Evolutionary conservation across 2,113 vertebrate genomes (phyloP).

Genomic region (Cinclus cinclus): DNA sequence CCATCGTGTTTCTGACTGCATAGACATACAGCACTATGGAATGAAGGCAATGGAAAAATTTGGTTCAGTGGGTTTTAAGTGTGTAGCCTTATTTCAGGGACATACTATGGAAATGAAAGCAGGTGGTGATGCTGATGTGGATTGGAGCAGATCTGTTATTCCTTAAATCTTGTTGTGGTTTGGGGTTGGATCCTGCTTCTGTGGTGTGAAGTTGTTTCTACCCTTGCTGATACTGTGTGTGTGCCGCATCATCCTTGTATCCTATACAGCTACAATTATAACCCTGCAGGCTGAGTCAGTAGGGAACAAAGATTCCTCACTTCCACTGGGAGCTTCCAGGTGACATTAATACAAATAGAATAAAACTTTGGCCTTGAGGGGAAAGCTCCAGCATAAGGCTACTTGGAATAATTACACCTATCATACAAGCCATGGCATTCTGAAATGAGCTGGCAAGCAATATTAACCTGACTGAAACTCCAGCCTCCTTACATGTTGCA

Average conservation of each 20-base stretch:
- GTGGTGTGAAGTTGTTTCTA: not conserved
- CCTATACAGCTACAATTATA: not conserved
- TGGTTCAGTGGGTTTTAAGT: not conserved
- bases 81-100: not conserved
- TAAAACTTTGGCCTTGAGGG: not conserved
- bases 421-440: not conserved
- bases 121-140: not conserved
- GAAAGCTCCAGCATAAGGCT: not conserved
- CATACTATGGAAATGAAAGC: not conserved
- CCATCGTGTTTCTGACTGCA: not conserved
- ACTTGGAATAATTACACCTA: not conserved
- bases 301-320: not conserved
- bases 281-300: not conserved
- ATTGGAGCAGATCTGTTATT: not conserved
- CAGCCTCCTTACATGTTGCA: not conserved
- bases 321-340: not conserved
- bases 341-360: not conserved
- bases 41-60: not conserved
- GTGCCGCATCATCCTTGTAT: not conserved
- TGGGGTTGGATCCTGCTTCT: not conserved
- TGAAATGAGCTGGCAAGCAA: not conserved
- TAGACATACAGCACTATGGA: accelerated
- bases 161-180: not conserved
- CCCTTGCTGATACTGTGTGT: not conserved
- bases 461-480: not conserved